These are phyloP conservation scores for Antennarius maculatus DNA, from an alignment of 2,797 vertebrate genomes.

Conservation along the genomic window DNA sequence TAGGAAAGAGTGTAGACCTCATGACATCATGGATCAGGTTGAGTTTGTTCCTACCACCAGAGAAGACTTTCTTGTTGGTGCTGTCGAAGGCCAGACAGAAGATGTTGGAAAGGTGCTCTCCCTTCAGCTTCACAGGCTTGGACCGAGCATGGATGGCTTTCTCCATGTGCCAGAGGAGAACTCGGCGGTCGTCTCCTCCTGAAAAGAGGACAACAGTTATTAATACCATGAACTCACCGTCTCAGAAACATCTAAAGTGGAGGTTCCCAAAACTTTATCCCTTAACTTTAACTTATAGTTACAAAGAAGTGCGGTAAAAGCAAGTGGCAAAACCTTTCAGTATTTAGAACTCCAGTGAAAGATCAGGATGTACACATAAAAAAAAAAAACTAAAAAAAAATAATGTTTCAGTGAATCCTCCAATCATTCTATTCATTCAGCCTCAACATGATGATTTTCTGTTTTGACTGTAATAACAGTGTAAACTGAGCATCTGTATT, in stretches of 20 bases:
- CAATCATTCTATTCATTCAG: not conserved
- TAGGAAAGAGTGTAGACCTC: too few species aligned
- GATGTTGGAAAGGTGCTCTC: conserved; percentile 98
- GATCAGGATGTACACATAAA: too few species aligned
- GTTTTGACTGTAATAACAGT: not conserved
- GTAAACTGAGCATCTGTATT: too few species aligned
- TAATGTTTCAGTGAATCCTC: not conserved
- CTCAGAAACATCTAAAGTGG: not conserved
- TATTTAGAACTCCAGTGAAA: not conserved
- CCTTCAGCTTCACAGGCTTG: conserved; percentile 94
- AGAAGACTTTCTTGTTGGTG: conserved; percentile 95
- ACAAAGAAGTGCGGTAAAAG: too few species aligned
- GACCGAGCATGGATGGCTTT: conserved; percentile 91
- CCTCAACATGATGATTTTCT: not conserved
- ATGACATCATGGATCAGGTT: too few species aligned
- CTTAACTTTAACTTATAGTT: not conserved
- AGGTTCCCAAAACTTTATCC: not conserved
- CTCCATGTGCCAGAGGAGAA: conserved; percentile 98
- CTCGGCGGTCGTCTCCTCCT: conserved; percentile 97
- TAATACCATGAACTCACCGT: not conserved
- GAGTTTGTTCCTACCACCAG: conserved; percentile 86
- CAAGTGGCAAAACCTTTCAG: not conserved
- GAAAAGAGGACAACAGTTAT: conserved; percentile 9
- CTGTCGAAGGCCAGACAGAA: conserved; percentile 99
- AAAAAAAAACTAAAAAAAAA: too few species aligned